Evolutionary conservation across 2,888 invertebrate species (phyloP), one percentile per base, ranked within the genome.

Genomic region (Dynastes hyllus): DNA sequence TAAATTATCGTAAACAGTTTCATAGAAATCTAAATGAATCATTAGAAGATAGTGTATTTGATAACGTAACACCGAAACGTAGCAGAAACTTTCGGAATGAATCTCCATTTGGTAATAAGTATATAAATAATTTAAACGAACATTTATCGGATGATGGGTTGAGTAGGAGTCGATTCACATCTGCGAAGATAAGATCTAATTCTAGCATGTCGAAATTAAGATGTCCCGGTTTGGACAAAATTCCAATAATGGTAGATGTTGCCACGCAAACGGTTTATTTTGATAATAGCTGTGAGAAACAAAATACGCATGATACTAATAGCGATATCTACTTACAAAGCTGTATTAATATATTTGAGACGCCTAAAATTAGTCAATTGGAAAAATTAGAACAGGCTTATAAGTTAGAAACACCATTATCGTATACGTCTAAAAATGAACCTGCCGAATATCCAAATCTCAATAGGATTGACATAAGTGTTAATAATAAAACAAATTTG

Each of bases 121-220:
- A 73, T 27, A 78, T 78, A 8, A 55, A 78, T 73, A 78, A 78
- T 66, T 66, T 78, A 71, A 75, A 40, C 27, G 6, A 29, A 2
- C 40, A 37, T 50, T 8, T 50, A 32, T 75, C 61, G 1, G 63
- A 40, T n/a, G 29, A 27, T 6, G 27, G 69, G 2, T 4, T 67
- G 2, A 4, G 51, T n/a, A 53, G 51, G 27, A 53, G n/a, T 55
- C 45, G 37, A 11, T 27, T 32, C 37, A 55, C 53, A 67, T 13
- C 40, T 40, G 22, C n/a, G 13, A 75, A 76, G 61, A 29, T 67
- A 8, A 50, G 84, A 45, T 82, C 83, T 13, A 80, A 77, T 75
- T 85, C 84, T 9, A 84, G 84, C 80, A 83, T 83, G 6, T 55
- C 84, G 6, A 84, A 85, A 79, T 76, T 85, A 16, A 83, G 83